Percentiles rank a stretch among this genome's conserved stretches.
Evolutionary conservation across 2,797 vertebrate species (phyloP).

Genomic region (Aviceda cuculoides): DNA sequence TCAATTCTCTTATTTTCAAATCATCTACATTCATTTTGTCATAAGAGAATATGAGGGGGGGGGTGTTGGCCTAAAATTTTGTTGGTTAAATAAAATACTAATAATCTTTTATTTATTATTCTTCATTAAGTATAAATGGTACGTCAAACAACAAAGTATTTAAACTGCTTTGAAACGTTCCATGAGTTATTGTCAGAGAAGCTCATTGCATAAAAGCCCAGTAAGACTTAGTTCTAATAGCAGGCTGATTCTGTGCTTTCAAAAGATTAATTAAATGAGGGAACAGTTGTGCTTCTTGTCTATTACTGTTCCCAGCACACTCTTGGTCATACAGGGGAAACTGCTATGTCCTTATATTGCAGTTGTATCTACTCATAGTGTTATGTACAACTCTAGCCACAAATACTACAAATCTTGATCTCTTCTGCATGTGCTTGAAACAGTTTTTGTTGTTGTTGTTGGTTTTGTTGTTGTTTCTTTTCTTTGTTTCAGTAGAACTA

Average conservation of each 20-base stretch:
- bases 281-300: not conserved
- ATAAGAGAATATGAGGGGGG: fast-evolving
- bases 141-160: not conserved
- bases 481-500: not conserved
- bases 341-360: fast-evolving
- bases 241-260: not conserved
- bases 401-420: not conserved
- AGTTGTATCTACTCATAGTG: not conserved
- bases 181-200: not conserved
- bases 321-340: not conserved
- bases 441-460: fast-evolving
- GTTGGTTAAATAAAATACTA: not conserved
- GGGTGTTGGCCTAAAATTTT: not conserved
- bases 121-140: not conserved
- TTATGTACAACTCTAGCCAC: not conserved
- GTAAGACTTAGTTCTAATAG: not conserved
- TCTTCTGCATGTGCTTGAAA: not conserved
- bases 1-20: not conserved
- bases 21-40: not conserved
- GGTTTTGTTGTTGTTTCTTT: not conserved
- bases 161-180: not conserved
- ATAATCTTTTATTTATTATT: not conserved
- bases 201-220: not conserved
- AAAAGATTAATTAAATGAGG: not conserved
- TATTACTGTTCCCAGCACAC: not conserved